Base-by-base conservation (phyloP, 2,113 vertebrate genomes). In the Thalassoma bifasciatum region DNA sequence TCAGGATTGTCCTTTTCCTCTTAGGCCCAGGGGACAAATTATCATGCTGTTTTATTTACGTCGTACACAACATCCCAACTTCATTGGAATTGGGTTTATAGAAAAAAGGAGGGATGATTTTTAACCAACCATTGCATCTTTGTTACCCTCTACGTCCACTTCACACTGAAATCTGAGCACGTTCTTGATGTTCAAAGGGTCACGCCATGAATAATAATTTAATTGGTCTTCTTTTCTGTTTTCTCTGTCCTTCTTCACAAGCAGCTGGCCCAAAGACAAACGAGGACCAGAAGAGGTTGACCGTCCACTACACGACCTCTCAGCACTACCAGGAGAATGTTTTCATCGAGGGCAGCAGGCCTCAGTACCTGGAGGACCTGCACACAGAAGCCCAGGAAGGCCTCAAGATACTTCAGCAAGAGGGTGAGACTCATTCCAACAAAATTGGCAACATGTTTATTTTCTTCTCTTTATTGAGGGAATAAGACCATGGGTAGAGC, bases 331-430 rank as follows among this genome's bases (percentile, higher is more conserved):
- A 94, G 66, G 97, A 98, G 90, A 99, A 99, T 61, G 94, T 97
- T 42, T 99, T 99, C 93, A 97, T 97, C 65, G 95, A 97, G 84
- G 94, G 92, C 49, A 94, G 92, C 36, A 92, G 97, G 17, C 94
- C 96, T 0, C 95, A 95, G 21, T 95, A 97, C 91, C 93, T 99
- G 88, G 95, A 99, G 68, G 96, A 96, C 79, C 94, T 99, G 52
- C 97, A 98, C 92, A 94, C 86, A 0, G 96, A 99, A 90, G 98
- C 98, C 8, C 97, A 95, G 89, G 93, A 96, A 52, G 97, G 97
- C 0, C 95, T 98, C 36, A 96, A 97, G 83, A 98, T 95, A 63
- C 90, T 95, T 0, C 97, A 97, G 86, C 95, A 96, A 84, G 95
- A 96, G 92, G 97, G 97, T 97, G 60, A 71, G 88, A 49, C 13